Evolutionary conservation across 2,113 vertebrate species (phyloP).

Genomic region (Ivindomyrus marchei): DNA sequence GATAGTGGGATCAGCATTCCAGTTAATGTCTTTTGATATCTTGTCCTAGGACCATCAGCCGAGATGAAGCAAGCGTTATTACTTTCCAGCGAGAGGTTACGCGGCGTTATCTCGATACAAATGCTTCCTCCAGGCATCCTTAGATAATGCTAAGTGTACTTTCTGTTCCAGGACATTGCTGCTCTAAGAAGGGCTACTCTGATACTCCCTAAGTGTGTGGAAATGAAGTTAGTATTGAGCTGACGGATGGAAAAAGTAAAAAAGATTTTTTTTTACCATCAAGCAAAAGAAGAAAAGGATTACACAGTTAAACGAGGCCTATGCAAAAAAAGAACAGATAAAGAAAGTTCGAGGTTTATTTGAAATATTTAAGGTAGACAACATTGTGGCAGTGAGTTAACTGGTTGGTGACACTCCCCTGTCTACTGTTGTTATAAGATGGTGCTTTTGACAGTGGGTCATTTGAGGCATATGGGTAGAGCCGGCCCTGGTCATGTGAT

Average conservation of each 20-base stretch:
- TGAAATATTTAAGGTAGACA: not conserved
- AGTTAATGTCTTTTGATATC: slow-evolving; percentile 9
- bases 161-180: slow-evolving; percentile 33
- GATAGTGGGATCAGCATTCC: not conserved
- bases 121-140: slow-evolving; percentile 17
- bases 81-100: not conserved
- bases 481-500: not conserved
- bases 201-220: slow-evolving; percentile 52
- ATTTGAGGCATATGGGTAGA: not conserved
- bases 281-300: slow-evolving; percentile 48
- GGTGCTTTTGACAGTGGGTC: not conserved
- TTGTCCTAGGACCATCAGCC: not conserved
- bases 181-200: slow-evolving; percentile 46
- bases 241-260: slow-evolving; percentile 39
- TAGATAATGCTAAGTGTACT: slow-evolving; percentile 22
- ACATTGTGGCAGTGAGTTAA: not conserved
- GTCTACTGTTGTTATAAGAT: not conserved
- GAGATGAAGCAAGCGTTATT: not conserved
- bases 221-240: slow-evolving; percentile 63
- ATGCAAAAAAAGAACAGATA: not conserved
- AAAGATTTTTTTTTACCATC: slow-evolving; percentile 50
- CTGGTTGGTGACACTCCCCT: not conserved
- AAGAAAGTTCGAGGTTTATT: not conserved
- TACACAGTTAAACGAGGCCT: slow-evolving; percentile 43
- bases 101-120: not conserved